These are phyloP conservation scores for Dreissena rostriformis DNA, from an alignment of 1,140 invertebrate genomes.

Conservation along the genomic window DNA sequence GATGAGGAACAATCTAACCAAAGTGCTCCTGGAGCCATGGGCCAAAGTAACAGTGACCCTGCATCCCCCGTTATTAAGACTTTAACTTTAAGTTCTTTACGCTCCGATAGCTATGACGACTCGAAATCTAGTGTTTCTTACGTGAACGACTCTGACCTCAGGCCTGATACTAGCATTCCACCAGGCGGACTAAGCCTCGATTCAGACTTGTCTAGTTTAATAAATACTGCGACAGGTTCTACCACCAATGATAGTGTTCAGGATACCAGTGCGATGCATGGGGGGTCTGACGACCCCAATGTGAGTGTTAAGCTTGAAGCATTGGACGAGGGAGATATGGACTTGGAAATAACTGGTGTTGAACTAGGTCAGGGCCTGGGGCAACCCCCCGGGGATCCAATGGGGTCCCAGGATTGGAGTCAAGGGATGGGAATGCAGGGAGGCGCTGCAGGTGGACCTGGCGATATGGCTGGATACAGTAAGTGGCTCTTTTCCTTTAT, in stretches of 20 bases:
- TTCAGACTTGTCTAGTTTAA: not conserved
- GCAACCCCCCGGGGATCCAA: not conserved
- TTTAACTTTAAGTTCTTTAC: too few relatives aligned
- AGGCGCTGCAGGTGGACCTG: too few relatives aligned
- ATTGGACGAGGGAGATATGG: not conserved
- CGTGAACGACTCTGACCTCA: not conserved
- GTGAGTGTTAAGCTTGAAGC: not conserved
- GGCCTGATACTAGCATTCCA: not conserved
- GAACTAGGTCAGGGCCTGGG: not conserved
- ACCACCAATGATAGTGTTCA: too few relatives aligned
- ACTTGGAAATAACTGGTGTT: not conserved
- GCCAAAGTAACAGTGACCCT: not conserved
- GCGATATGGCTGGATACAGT: too few relatives aligned
- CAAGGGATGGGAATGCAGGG: too few relatives aligned
- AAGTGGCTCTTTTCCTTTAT: too few relatives aligned
- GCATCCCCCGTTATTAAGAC: not conserved
- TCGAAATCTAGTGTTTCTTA: not conserved
- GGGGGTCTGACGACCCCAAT: not conserved
- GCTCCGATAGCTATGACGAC: not conserved
- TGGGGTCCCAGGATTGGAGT: not conserved
- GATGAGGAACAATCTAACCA: not conserved
- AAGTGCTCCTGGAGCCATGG: not conserved
- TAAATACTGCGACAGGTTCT: too few relatives aligned
- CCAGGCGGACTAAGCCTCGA: not conserved
- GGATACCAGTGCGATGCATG: too few relatives aligned